Base-by-base conservation (phyloP, 1,140 invertebrate species). In the Chironomus tepperi region DNA sequence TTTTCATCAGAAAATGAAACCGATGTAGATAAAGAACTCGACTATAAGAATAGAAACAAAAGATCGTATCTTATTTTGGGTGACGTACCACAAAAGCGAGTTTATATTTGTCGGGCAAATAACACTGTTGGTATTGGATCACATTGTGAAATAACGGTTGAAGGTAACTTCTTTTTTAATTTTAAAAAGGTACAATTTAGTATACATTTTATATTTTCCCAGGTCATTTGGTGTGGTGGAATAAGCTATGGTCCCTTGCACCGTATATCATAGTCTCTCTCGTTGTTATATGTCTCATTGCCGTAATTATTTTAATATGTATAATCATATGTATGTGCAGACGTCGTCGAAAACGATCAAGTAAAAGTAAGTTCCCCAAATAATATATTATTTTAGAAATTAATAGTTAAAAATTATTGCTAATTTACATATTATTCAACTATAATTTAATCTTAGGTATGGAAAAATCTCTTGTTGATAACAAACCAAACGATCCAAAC, bases 31-130 rank as follows among this genome's bases (percentile, higher is more conserved):
- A 78, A 75, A 70, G 7, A 70, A 8, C 18, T 70, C 65, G 7
- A 70, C 1, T 18, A 5, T 18, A 18, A 10, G 5, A 7, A 5
- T 18, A 15, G 16, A 15, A 70, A 70, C 18, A 70, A 70, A 16
- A 70, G 19, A 70, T 81, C 79, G 74, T 81, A 76, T 77, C 80
- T 80, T 72, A 70, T 78, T 64, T 76, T 82, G 67, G 78, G 78
- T 75, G 81, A 78, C 75, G 81, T 80, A 76, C 77, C 78, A 24
- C 80, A 81, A 73, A 77, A 79, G 74, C 87, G 93, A 64, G 93
- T 90, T 9, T 96, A 95, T 81, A 86, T 90, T 74, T 97, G 94
- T 81, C 86, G 88, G 75, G 92, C 91, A 6, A 93, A 92, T 81
- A 96, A 97, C 83, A 86, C 88, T 1, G 89, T 95, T 12, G 94